These are phyloP conservation scores for Orchesellides sinensis DNA, from an alignment of 2,888 invertebrate genomes.

Conservation along the genomic window DNA sequence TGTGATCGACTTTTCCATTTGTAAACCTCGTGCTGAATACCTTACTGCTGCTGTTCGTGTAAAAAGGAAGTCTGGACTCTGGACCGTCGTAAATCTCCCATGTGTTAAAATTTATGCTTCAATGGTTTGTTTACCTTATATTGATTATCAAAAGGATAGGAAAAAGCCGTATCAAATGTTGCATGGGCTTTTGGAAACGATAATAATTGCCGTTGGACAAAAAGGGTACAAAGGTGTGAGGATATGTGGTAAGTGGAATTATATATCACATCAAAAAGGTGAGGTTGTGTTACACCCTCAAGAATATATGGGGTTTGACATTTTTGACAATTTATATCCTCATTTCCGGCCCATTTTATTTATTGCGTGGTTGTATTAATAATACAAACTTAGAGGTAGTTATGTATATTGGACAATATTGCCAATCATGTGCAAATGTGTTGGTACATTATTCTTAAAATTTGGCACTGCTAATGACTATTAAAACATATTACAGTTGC, in stretches of 20 bases:
- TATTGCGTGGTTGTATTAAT: neutral
- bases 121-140: slow-evolving; percentile 32
- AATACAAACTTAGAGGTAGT: neutral
- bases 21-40: too few relatives aligned
- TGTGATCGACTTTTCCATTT: too few relatives aligned
- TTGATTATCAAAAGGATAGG: slow-evolving; percentile 29
- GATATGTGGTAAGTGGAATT: neutral
- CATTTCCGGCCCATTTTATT: slow-evolving; percentile 15
- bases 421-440: too few relatives aligned
- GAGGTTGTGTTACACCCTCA: slow-evolving; percentile 27
- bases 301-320: neutral
- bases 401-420: neutral
- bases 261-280: slow-evolving; percentile 2
- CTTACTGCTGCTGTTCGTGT: too few relatives aligned
- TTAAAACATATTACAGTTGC: too few relatives aligned
- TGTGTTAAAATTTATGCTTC: slow-evolving; percentile 38
- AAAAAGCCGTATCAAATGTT: slow-evolving; percentile 12
- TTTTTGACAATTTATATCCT: slow-evolving; percentile 15
- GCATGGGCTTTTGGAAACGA: slow-evolving; percentile 30
- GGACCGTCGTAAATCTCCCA: slow-evolving; percentile 37
- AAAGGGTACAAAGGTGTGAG: slow-evolving; percentile 10
- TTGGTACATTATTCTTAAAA: too few relatives aligned
- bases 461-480: too few relatives aligned
- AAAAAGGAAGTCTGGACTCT: slow-evolving; percentile 44
- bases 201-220: slow-evolving; percentile 20